These are phyloP conservation scores for Nomada lathburiana DNA, from an alignment of 2,888 invertebrate genomes.

Conservation along the genomic window DNA sequence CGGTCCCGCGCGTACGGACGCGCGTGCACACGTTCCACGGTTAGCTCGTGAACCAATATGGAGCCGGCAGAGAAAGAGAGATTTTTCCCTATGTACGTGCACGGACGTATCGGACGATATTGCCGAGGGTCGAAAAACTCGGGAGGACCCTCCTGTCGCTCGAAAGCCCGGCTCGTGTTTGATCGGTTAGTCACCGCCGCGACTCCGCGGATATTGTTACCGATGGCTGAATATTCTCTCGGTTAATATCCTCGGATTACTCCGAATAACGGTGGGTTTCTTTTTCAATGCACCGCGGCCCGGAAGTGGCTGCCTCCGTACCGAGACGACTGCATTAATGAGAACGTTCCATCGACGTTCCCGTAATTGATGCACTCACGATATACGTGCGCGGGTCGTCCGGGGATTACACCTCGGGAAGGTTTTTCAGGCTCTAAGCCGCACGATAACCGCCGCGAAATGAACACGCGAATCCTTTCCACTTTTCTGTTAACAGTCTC, in stretches of 20 bases:
- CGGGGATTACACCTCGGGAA: neutral
- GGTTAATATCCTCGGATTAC: conserved; percentile 74
- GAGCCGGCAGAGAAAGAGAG: conserved; percentile 15
- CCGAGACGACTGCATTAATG: conserved; percentile 41
- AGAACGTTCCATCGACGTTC: conserved; percentile 36
- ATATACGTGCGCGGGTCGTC: neutral
- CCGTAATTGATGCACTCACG: conserved; percentile 54
- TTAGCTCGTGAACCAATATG: conserved; percentile 36
- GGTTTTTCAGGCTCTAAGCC: neutral
- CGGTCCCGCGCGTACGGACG: conserved; percentile 2
- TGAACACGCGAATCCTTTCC: conserved; percentile 13
- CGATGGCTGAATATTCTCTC: conserved; percentile 54
- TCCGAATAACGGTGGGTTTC: conserved; percentile 25
- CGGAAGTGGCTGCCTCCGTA: conserved; percentile 37
- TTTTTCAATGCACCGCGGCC: conserved; percentile 30
- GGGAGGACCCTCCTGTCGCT: conserved; percentile 72
- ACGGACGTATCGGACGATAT: conserved; percentile 72
- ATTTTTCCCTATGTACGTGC: conserved; percentile 48
- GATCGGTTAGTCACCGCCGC: conserved; percentile 79
- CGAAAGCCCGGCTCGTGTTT: conserved; percentile 73
- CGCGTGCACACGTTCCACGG: conserved; percentile 11
- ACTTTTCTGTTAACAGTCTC: neutral
- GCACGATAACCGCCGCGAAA: neutral
- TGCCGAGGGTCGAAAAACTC: conserved; percentile 71
- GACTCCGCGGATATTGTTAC: conserved; percentile 71